Base-by-base conservation (phyloP, 2,113 vertebrate genomes). In the Colinus virginianus region DNA sequence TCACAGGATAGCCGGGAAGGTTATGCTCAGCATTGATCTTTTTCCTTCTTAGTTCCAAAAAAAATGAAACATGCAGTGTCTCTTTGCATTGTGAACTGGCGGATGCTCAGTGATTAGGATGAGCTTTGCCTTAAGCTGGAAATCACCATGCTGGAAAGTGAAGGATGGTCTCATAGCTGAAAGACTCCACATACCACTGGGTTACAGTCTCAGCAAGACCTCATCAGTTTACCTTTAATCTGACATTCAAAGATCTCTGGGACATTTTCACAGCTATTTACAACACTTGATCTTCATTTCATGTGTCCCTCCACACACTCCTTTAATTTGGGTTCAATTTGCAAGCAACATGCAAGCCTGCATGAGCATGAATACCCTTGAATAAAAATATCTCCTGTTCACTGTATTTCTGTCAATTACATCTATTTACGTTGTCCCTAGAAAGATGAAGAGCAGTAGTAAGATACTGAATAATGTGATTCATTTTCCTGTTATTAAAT, bases 401-500 rank as follows among this genome's bases (percentile, higher is more conserved):
- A 3, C 43, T 45, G 0, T 6, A 7, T 94, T 93, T 85, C 49
- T 43, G 51, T 16, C 53, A 56, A 3, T 9, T 43, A 68, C 48
- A 40, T 84, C 67, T 66, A 67, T 69, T 79, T 94, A 83, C 2
- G 1, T 82, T 70, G 63, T 67, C 59, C 61, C 59, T 93, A 53
- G 63, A 93, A 93, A 88, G 79, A 88, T 43, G 28, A 92, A 90
- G 68, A 93, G 75, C 81, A 91, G 76, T 88, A 78, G 66, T 64
- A 94, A 88, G 34, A 66, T 32, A 88, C 1, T 87, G 49, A 83
- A 75, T 83, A 84, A 83, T 58, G 68, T 63, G 22, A 78, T 88
- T 94, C 34, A 74, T 79, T 78, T 78, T 93, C 66, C 77, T 88
- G 70, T 81, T 94, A 87, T 84, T 95, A 84, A 89, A 90, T 85